Percentiles rank a stretch among this genome's conserved stretches.
Conservation (phyloP, 2,113 vertebrate genomes). For the Bungarus multicinctus region DNA sequence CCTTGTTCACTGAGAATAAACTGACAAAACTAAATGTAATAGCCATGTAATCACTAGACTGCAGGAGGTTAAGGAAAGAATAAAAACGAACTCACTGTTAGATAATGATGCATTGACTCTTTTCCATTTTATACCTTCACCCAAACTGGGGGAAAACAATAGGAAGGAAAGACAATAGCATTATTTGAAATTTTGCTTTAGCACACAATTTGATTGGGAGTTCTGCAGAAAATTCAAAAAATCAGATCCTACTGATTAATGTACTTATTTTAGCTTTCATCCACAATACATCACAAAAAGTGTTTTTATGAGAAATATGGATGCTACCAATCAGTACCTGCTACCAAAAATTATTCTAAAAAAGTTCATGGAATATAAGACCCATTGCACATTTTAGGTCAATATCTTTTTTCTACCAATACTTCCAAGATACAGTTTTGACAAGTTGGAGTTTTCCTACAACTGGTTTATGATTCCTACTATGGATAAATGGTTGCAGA, state of each 20-base stretch:
- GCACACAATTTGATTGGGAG: neutral
- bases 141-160: neutral
- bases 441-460: neutral
- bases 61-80: constrained; percentile 15
- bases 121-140: neutral
- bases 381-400: neutral
- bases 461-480: neutral
- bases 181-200: neutral
- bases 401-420: neutral
- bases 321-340: neutral
- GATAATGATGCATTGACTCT: constrained; percentile 15
- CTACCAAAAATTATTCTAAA: neutral
- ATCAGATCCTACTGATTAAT: neutral
- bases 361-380: neutral
- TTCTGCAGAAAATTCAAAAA: neutral
- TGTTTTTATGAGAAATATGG: neutral
- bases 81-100: constrained; percentile 1
- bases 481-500: no score
- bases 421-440: neutral
- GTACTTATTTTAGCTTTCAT: neutral
- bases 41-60: constrained; percentile 28
- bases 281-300: neutral
- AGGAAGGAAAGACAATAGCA: neutral
- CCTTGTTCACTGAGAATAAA: constrained; percentile 21
- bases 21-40: constrained; percentile 31